These are phyloP conservation scores for Streptopelia turtur DNA, from an alignment of 2,797 vertebrate species.

Conservation along the genomic window DNA sequence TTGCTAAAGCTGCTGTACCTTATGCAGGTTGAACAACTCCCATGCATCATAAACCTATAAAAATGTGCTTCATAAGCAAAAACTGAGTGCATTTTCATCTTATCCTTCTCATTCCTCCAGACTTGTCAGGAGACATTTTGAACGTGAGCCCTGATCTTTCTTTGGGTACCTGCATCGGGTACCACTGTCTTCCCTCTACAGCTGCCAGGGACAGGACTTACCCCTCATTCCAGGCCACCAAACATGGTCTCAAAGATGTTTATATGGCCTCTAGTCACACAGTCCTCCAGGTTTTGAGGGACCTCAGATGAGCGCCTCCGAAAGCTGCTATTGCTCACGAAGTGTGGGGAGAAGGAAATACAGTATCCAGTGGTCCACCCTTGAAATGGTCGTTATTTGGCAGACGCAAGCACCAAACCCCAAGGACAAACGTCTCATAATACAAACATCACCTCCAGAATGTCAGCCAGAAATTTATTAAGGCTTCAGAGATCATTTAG, in stretches of 20 bases:
- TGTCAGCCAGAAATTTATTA: neutral
- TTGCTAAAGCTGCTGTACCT: neutral
- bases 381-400: neutral
- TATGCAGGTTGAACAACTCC: neutral
- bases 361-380: neutral
- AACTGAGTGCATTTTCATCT: neutral
- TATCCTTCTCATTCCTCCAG: neutral
- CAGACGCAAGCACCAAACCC: neutral
- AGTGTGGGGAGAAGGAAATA: fast-evolving
- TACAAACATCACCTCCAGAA: neutral
- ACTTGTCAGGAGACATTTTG: neutral
- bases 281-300: neutral
- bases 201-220: neutral
- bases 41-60: neutral
- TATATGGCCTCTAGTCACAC: neutral
- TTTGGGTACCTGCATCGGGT: neutral
- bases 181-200: neutral
- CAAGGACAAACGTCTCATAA: neutral
- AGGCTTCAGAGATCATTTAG: neutral
- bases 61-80: neutral
- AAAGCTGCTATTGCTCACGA: neutral
- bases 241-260: fast-evolving
- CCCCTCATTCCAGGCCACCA: neutral
- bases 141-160: fast-evolving
- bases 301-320: neutral